Evolutionary conservation across 1,140 invertebrate genomes (phyloP).

Genomic region (Orchestia grillus): DNA sequence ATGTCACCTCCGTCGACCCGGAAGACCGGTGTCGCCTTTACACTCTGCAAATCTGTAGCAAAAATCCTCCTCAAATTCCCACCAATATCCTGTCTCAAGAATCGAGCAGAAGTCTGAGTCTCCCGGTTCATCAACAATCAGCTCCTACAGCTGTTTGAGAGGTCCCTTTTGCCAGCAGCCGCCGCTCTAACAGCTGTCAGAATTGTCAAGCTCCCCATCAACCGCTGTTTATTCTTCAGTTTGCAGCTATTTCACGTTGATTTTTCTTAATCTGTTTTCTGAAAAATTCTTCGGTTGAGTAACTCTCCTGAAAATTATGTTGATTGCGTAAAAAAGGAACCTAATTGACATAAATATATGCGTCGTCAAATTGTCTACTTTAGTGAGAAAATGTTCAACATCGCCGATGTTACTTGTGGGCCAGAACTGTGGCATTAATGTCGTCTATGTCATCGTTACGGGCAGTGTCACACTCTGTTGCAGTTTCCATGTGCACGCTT

Average conservation of each 20-base stretch:
- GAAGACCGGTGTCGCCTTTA: constrained; percentile 79
- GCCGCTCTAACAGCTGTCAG: background rate
- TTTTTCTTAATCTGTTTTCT: background rate
- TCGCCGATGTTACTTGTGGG: background rate
- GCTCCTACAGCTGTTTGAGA: constrained; percentile 38
- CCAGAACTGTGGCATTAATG: background rate
- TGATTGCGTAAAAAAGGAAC: background rate
- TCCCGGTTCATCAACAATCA: constrained; percentile 69
- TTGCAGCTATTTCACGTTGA: background rate
- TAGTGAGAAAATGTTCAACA: background rate
- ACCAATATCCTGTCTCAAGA: constrained; percentile 27
- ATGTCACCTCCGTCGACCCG: constrained; percentile 84
- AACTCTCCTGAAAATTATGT: background rate
- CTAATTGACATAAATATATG: background rate
- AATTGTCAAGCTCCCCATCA: background rate
- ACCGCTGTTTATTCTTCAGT: background rate
- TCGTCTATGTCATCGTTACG: background rate
- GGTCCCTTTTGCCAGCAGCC: background rate
- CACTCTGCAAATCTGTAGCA: constrained; percentile 75
- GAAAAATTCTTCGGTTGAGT: background rate
- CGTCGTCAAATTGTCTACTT: background rate
- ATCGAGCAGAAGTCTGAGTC: constrained; percentile 68
- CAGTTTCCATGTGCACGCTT: background rate
- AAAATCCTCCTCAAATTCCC: constrained; percentile 35
- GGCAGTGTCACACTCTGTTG: background rate